Percentiles rank a stretch among this genome's conserved stretches.
phyloP scores from a whole-genome alignment of 2,797 vertebrate species.

The Percopsis omiscomaycus region DNA sequence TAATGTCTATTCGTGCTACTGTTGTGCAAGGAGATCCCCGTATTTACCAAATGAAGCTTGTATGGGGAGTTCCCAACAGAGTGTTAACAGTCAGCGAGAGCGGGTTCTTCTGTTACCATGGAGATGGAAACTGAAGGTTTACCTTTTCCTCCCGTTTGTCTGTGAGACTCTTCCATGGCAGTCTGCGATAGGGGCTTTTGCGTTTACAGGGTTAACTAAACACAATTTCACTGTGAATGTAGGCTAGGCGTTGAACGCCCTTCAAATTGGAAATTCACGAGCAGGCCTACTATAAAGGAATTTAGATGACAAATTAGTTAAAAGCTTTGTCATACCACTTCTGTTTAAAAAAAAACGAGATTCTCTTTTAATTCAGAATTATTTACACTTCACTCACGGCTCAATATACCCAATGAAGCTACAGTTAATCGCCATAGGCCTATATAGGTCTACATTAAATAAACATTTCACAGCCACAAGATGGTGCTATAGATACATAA shows the following conservation, averaged over 20 bases:
- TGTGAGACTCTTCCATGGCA: slow-evolving; percentile 32
- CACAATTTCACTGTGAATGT: slow-evolving; percentile 11
- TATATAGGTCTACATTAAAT: no score
- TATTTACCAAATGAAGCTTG: background rate
- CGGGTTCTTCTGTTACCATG: slow-evolving; percentile 77
- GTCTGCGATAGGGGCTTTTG: no score
- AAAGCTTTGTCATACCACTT: no score
- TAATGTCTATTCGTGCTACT: background rate
- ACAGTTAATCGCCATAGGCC: no score
- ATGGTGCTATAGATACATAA: slow-evolving; percentile 9
- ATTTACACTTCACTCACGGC: no score
- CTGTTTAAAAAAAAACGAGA: no score
- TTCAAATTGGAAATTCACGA: no score
- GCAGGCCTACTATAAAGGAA: no score
- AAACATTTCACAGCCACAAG: background rate
- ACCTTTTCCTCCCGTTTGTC: slow-evolving; percentile 61
- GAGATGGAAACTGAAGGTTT: slow-evolving; percentile 65
- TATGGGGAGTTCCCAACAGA: slow-evolving; percentile 35
- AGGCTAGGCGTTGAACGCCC: no score
- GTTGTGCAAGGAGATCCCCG: background rate
- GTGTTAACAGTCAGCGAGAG: slow-evolving; percentile 34
- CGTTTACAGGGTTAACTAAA: slow-evolving; percentile 29
- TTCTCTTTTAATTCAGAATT: no score
- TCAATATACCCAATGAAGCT: no score
- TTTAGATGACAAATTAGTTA: no score